A percentile compares a stretch with the other conserved stretches of the same genome.
Conservation (phyloP, 2,888 invertebrate genomes). For the Maniola hyperantus region DNA sequence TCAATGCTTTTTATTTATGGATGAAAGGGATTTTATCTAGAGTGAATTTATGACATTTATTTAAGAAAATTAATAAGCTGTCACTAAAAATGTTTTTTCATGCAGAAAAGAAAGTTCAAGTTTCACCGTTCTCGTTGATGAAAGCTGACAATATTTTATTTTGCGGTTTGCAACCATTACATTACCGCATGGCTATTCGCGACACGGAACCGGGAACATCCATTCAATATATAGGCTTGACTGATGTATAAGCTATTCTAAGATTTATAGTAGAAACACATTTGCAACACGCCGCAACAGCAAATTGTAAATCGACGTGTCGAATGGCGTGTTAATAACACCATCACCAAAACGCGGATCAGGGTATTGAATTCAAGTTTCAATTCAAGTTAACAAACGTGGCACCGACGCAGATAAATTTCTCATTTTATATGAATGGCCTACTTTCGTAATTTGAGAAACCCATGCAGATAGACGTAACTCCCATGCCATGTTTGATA, state of each 20-base stretch:
- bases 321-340: too few relatives aligned
- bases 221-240: neutral
- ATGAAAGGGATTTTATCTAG: too few relatives aligned
- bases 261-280: neutral
- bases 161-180: constrained; percentile 5
- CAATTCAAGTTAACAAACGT: too few relatives aligned
- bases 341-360: too few relatives aligned
- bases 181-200: neutral
- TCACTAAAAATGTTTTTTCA: neutral
- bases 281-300: neutral
- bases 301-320: too few relatives aligned
- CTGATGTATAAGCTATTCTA: neutral
- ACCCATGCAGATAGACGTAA: too few relatives aligned
- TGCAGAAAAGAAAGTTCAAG: neutral
- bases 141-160: constrained; percentile 8
- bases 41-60: neutral
- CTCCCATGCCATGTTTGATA: too few relatives aligned
- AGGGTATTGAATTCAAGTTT: too few relatives aligned
- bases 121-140: neutral
- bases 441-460: too few relatives aligned
- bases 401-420: too few relatives aligned
- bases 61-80: neutral
- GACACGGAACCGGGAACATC: neutral
- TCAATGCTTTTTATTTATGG: too few relatives aligned
- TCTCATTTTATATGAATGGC: too few relatives aligned